Percentiles rank a stretch among this genome's conserved stretches.
phyloP scores from a whole-genome alignment of 2,797 vertebrate genomes.

The Phoxinus dragarum region DNA sequence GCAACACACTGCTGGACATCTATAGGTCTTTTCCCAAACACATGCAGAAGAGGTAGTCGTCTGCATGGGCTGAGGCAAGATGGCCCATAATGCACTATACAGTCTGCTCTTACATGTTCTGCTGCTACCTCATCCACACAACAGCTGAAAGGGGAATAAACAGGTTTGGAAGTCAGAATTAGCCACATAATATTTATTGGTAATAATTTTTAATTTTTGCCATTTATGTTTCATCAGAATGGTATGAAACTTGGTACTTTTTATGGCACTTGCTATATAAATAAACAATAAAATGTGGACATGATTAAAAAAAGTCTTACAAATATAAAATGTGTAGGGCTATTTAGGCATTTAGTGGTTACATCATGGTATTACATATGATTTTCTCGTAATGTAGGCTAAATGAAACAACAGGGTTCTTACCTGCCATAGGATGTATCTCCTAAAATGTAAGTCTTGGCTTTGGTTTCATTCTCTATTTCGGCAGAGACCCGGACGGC shows the following conservation, averaged over 20 bases:
- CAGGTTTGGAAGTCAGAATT: background rate
- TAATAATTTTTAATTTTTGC: background rate
- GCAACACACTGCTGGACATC: slow-evolving; percentile 77
- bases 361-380: background rate
- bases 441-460: slow-evolving; percentile 86
- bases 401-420: slow-evolving; percentile 16
- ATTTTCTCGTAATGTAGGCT: background rate
- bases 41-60: slow-evolving; percentile 83
- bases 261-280: background rate
- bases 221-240: background rate
- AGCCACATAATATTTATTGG: background rate
- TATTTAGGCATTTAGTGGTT: background rate
- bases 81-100: slow-evolving; percentile 90
- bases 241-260: background rate
- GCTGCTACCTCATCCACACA: slow-evolving; percentile 95
- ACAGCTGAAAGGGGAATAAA: slow-evolving; percentile 79
- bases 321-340: background rate
- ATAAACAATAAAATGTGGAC: background rate
- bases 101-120: slow-evolving; percentile 83
- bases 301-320: background rate
- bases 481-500: slow-evolving; percentile 78
- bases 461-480: slow-evolving; percentile 79
- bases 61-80: slow-evolving; percentile 90
- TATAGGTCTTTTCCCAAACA: slow-evolving; percentile 75
- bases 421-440: slow-evolving; percentile 97